phyloP scores from a whole-genome alignment of 2,797 vertebrate species.

The Sebastes iracundus region DNA sequence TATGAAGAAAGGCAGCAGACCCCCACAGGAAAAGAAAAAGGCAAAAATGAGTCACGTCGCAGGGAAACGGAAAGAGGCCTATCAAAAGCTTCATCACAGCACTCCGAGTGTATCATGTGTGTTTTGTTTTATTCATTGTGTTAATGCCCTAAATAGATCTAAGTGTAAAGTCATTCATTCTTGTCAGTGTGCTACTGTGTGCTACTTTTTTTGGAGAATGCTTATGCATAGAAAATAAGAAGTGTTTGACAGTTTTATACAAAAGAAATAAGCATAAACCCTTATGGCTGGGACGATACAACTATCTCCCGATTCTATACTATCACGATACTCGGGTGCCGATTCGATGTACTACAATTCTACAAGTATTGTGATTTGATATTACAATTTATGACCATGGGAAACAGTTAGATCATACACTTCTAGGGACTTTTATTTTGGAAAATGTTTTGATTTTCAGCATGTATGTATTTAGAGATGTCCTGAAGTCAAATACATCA shows the following conservation, averaged over 20 bases:
- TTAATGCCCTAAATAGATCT: constrained; percentile 51
- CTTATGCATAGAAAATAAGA: background rate
- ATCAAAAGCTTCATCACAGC: constrained; percentile 43
- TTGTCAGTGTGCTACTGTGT: constrained; percentile 26
- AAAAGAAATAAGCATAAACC: background rate
- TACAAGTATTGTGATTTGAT: too few species aligned
- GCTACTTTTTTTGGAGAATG: constrained; percentile 1
- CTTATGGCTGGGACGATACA: too few species aligned
- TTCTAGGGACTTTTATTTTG: too few species aligned
- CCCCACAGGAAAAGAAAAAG: background rate
- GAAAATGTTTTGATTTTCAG: too few species aligned
- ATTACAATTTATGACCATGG: too few species aligned
- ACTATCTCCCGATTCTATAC: fast-evolving
- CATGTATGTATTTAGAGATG: too few species aligned
- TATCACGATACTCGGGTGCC: too few species aligned
- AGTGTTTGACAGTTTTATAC: background rate
- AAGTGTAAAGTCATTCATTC: constrained; percentile 28
- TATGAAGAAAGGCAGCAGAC: constrained; percentile 17
- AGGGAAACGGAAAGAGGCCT: constrained; percentile 5
- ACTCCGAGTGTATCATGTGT: constrained; percentile 8
- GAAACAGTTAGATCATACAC: too few species aligned
- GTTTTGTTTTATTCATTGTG: constrained; percentile 50
- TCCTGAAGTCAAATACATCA: too few species aligned
- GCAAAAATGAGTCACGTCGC: constrained; percentile 7
- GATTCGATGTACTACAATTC: too few species aligned